Base-by-base conservation (phyloP, 2,888 invertebrate species). In the Hymenopus coronatus region DNA sequence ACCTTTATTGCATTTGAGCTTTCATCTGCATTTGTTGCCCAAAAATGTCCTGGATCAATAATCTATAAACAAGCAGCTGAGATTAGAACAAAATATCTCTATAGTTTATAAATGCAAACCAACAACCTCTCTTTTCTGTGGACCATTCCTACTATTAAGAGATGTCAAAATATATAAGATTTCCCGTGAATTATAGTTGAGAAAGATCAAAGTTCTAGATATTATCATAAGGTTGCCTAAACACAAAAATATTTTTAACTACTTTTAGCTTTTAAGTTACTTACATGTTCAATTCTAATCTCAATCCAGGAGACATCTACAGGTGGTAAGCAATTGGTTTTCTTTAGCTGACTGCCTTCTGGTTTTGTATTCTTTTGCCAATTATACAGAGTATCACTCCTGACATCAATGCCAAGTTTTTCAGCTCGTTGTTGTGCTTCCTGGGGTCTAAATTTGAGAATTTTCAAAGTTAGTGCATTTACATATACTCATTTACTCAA, bases 31-130 rank as follows among this genome's bases (percentile, higher is more conserved):
- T 95, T 93, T 89, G 95, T 95, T 15, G 94, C 96, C 96, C 96
- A 97, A 93, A 97, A 97, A 91, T 95, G 95, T 89, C 95, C 94
- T 28, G 96, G 95, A 92, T 95, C 95, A 27, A 95, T 93, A 2
- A 95, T 91, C 96, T 96, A 92, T n/a, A 91, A 90, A 88, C 84
- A 89, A 89, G 85, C 82, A 30, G 12, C 12, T 12, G 1, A 40
- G 40, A 12, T 40, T 40, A 40, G 9, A 40, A 12, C 1, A 40
- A 40, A 40, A 0, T 40, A 12, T 40, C 9, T 12, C 40, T 6
- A 9, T 40, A 12, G 1, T 12, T 40, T 40, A 12, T 40, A 9
- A 40, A 1, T 40, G 12, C 40, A 40, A 40, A 40, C 12, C 40
- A 40, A 40, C 33, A 6, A 33, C 1, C 33, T 33, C 8, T 1